Percentiles rank a stretch among this genome's conserved stretches.
These are phyloP conservation scores for Agrilus biguttatus DNA, from an alignment of 2,888 invertebrate genomes.

Conservation along the genomic window DNA sequence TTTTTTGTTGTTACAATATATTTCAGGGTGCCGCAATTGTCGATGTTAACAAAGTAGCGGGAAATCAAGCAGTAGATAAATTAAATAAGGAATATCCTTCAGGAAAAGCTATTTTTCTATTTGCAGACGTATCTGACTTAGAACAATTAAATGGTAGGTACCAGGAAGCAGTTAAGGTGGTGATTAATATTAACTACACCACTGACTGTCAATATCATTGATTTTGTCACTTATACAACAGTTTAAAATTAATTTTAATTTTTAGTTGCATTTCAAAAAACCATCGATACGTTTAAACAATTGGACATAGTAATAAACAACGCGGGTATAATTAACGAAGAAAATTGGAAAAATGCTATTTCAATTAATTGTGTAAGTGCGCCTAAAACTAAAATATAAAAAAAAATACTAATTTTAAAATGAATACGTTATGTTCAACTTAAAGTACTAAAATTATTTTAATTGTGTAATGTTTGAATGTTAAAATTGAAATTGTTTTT, in stretches of 20 bases:
- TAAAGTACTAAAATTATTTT: no score
- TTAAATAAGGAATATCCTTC: conserved; percentile 43
- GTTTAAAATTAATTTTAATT: not conserved
- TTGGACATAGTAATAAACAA: conserved; percentile 46
- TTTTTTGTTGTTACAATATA: no score
- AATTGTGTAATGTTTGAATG: no score
- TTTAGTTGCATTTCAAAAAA: conserved; percentile 29
- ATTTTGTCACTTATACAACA: no score
- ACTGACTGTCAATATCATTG: no score
- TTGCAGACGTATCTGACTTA: conserved; percentile 56
- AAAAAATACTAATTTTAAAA: no score
- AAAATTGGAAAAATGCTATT: conserved; percentile 57
- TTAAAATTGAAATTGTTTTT: no score
- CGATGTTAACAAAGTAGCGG: conserved; percentile 18
- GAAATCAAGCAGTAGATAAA: conserved; percentile 46
- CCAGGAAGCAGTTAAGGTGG: no score
- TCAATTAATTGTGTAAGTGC: conserved; percentile 22
- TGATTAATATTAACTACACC: no score
- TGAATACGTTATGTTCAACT: no score
- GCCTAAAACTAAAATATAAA: no score
- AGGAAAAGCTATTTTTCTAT: conserved; percentile 48
- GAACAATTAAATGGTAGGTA: conserved; percentile 56
- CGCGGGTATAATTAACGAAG: conserved; percentile 59
- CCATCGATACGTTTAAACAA: conserved; percentile 28
- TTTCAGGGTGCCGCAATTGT: conserved; percentile 12